Evolutionary conservation across 2,113 vertebrate genomes (phyloP).

Genomic region (Cavia aperea): DNA sequence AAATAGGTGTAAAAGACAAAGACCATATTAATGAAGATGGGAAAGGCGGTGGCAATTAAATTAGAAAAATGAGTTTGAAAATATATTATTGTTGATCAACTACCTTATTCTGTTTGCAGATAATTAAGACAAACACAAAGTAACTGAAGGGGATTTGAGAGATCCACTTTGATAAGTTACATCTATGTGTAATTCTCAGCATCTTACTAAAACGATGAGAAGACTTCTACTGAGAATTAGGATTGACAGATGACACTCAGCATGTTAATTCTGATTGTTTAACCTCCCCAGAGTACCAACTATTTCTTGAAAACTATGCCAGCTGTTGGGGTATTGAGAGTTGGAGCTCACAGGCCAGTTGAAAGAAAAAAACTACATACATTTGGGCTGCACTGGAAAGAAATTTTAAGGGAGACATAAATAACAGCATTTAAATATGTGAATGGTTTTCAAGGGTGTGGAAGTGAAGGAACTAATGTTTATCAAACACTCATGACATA

Average conservation of each 20-base stretch:
- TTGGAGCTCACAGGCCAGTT: not conserved
- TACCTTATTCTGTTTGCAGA: not conserved
- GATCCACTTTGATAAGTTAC: not conserved
- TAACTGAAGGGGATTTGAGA: not conserved
- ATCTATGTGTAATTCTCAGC: not conserved
- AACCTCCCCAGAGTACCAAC: not conserved
- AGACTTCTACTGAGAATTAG: not conserved
- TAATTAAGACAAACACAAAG: not conserved
- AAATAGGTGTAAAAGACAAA: constrained; percentile 29
- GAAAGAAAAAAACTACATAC: not conserved
- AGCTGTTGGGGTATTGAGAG: not conserved
- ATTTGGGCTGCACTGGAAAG: not conserved
- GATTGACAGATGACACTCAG: not conserved
- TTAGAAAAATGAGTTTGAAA: not conserved
- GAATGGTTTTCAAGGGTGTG: not conserved
- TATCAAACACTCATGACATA: not conserved
- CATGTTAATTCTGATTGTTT: constrained; percentile 35
- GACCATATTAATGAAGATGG: not conserved
- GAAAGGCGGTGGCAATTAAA: not conserved
- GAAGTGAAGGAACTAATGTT: constrained; percentile 32
- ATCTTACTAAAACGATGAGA: not conserved
- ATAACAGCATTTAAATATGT: constrained; percentile 28
- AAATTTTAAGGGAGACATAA: not conserved
- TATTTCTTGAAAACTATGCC: not conserved
- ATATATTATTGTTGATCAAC: not conserved